A percentile compares a stretch with the other conserved stretches of the same genome.
Conservation (phyloP, 37 sponge, comb jelly and placozoan genomes). For the Dysidea cf. avara region DNA sequence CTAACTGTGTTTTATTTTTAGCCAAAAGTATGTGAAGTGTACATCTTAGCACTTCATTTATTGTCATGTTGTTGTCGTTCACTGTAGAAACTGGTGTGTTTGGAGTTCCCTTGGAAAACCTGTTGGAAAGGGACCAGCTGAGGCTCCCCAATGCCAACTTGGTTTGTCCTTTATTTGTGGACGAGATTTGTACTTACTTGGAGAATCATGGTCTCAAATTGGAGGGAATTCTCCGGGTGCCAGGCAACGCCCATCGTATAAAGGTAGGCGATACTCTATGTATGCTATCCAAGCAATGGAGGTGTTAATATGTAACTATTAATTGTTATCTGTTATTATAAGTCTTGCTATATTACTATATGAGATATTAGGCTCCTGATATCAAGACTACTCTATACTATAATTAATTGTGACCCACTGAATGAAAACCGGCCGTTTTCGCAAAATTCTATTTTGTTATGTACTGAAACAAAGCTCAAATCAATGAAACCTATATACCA, state of each 20-base stretch:
- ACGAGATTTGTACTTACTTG: slow-evolving; percentile 57
- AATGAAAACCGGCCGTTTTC: too few relatives aligned
- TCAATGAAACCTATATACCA: too few relatives aligned
- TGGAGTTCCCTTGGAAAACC: slow-evolving; percentile 62
- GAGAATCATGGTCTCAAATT: slow-evolving; percentile 46
- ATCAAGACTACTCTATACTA: too few relatives aligned
- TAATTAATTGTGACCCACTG: too few relatives aligned
- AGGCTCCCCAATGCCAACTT: slow-evolving; percentile 55
- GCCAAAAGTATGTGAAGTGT: not conserved
- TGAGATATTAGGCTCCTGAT: too few relatives aligned
- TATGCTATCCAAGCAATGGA: not conserved
- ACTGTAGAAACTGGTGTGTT: slow-evolving; percentile 60
- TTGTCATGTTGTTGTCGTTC: not conserved
- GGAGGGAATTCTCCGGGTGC: slow-evolving; percentile 81
- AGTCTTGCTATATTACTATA: too few relatives aligned
- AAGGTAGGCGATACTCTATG: slow-evolving; percentile 20
- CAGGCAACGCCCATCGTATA: slow-evolving; percentile 49
- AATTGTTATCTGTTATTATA: too few relatives aligned
- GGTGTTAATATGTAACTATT: too few relatives aligned
- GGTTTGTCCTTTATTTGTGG: slow-evolving; percentile 70
- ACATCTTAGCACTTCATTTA: not conserved
- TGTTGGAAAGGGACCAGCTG: slow-evolving; percentile 60
- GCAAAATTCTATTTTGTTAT: too few relatives aligned
- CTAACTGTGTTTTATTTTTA: not conserved
- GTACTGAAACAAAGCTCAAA: too few relatives aligned